Percentiles rank a stretch among this genome's conserved stretches.
phyloP scores from a whole-genome alignment of 2,888 invertebrate genomes.

The Apodemia hepburni region DNA sequence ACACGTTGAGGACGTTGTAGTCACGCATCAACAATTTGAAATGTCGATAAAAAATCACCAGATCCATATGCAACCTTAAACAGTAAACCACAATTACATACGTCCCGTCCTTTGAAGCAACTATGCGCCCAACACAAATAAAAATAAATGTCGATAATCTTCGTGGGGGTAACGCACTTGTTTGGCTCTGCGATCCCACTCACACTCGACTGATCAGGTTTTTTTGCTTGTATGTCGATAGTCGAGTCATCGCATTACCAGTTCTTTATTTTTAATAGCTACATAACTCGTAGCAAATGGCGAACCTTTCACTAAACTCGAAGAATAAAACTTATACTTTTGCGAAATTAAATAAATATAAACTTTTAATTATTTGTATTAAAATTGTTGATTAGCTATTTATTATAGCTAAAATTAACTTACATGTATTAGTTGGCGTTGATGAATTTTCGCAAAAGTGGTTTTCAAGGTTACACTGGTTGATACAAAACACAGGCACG shows the following conservation, averaged over 20 bases:
- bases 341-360: background rate
- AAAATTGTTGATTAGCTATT: background rate
- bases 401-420: background rate
- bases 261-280: slow-evolving; percentile 63
- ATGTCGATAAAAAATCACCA: slow-evolving; percentile 25
- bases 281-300: slow-evolving; percentile 52
- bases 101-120: slow-evolving; percentile 33
- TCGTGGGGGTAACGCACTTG: slow-evolving; percentile 78
- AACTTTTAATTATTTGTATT: background rate
- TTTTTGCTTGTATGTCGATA: slow-evolving; percentile 46
- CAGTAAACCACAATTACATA: slow-evolving; percentile 22
- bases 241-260: slow-evolving; percentile 68
- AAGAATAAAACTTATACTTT: background rate
- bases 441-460: slow-evolving; percentile 15
- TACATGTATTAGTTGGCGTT: background rate
- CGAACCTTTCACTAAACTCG: slow-evolving; percentile 58
- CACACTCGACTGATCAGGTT: slow-evolving; percentile 48
- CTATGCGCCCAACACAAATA: slow-evolving; percentile 54
- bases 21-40: slow-evolving; percentile 25
- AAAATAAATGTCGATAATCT: slow-evolving; percentile 66
- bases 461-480: slow-evolving; percentile 15
- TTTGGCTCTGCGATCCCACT: slow-evolving; percentile 59
- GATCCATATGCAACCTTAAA: slow-evolving; percentile 17
- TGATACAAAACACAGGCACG: slow-evolving; percentile 6
- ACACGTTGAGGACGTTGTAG: slow-evolving; percentile 19